Evolutionary conservation across 2,797 vertebrate genomes (phyloP).

Genomic region (Anas acuta): DNA sequence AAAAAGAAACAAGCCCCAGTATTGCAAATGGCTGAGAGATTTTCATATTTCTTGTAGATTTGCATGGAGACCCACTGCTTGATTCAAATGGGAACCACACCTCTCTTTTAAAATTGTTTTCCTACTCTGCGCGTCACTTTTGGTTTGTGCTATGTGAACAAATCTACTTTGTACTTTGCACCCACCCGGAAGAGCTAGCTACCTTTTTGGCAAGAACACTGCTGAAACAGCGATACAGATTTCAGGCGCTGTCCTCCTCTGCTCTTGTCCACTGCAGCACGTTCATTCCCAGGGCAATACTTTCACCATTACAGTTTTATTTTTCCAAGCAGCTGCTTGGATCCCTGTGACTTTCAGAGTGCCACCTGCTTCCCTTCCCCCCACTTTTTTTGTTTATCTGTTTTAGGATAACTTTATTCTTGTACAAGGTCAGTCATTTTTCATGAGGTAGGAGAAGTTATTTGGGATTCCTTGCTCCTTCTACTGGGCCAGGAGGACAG

Average conservation of each 20-base stretch:
- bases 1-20: neutral
- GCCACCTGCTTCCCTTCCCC: neutral
- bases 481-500: neutral
- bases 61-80: neutral
- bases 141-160: neutral
- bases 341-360: neutral
- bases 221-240: accelerated
- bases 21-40: neutral
- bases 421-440: neutral
- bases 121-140: neutral
- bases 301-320: neutral
- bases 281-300: neutral
- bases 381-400: neutral
- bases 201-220: neutral
- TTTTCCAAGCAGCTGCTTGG: neutral
- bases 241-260: neutral
- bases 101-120: neutral
- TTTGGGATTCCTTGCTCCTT: neutral
- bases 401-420: neutral
- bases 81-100: neutral
- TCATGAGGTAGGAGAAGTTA: neutral
- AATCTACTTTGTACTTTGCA: neutral
- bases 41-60: neutral
- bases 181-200: neutral
- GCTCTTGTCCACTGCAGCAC: neutral